These are phyloP conservation scores for Dryas iulia DNA, from an alignment of 1,140 invertebrate species.

Conservation along the genomic window DNA sequence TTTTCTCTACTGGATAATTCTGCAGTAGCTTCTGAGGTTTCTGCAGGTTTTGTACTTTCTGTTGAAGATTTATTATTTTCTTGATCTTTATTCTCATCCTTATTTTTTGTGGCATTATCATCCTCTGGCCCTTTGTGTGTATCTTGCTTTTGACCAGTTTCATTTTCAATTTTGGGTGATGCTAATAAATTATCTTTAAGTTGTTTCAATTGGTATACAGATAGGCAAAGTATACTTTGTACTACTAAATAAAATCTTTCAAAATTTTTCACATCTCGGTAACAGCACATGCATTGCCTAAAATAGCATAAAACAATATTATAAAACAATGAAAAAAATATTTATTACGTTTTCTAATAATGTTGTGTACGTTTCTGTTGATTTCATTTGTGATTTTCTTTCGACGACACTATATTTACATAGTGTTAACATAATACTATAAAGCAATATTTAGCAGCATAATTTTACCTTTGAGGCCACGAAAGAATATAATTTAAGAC, in stretches of 20 bases:
- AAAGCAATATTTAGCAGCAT: background rate
- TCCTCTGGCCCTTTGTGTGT: constrained; percentile 37
- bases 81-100: constrained; percentile 30
- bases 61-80: constrained; percentile 26
- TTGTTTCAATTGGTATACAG: constrained; percentile 87
- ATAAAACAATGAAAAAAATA: background rate
- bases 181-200: constrained; percentile 82
- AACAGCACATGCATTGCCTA: constrained; percentile 96
- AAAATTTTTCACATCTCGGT: constrained; percentile 93
- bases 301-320: constrained; percentile 45
- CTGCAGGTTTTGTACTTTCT: constrained; percentile 35
- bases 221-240: constrained; percentile 88
- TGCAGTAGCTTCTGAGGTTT: constrained; percentile 32
- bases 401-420: background rate
- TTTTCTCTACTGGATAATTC: constrained; percentile 41
- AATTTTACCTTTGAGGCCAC: constrained; percentile 85
- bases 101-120: constrained; percentile 34
- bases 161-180: constrained; percentile 46
- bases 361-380: background rate
- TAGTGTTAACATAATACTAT: background rate
- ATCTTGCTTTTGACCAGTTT: constrained; percentile 44
- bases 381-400: background rate
- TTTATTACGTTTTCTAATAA: background rate
- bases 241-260: constrained; percentile 93
- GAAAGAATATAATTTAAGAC: constrained; percentile 85